phyloP scores from a whole-genome alignment of 2,888 invertebrate species.

The Agrotis segetum region DNA sequence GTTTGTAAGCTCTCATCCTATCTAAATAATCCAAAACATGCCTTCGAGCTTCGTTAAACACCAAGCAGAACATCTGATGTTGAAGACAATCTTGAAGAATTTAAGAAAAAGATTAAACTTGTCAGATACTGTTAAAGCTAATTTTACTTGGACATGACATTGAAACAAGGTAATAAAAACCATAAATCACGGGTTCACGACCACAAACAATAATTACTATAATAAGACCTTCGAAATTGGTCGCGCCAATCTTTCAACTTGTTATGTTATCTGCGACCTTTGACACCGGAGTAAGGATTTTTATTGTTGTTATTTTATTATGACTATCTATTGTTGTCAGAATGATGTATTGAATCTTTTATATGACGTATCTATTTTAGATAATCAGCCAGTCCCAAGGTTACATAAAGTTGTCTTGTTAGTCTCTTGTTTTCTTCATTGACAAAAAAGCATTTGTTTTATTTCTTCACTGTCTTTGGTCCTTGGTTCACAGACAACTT shows the following conservation, averaged over 20 bases:
- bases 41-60: conserved; percentile 6
- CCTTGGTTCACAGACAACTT: conserved; percentile 25
- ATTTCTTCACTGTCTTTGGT: conserved; percentile 3
- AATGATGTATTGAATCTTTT: conserved; percentile 76
- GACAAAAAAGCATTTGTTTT: conserved; percentile 12
- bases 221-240: conserved; percentile 48
- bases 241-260: conserved; percentile 43
- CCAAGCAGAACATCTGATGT: not conserved
- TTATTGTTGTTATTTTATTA: conserved; percentile 65
- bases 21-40: not conserved
- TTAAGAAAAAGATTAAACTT: not conserved
- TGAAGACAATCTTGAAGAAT: not conserved
- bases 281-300: conserved; percentile 63
- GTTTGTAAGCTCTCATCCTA: not conserved
- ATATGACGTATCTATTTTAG: conserved; percentile 67
- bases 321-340: conserved; percentile 75
- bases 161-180: conserved; percentile 39
- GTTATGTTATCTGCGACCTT: conserved; percentile 55
- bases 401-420: conserved; percentile 38
- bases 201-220: conserved; percentile 48
- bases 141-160: conserved; percentile 28
- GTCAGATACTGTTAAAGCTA: not conserved
- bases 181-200: conserved; percentile 45
- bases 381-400: conserved; percentile 68
- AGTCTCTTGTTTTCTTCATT: conserved; percentile 2